A percentile compares a stretch with the other conserved stretches of the same genome.
These are phyloP conservation scores for Corythoichthys intestinalis DNA, from an alignment of 2,113 vertebrate genomes.

Conservation along the genomic window DNA sequence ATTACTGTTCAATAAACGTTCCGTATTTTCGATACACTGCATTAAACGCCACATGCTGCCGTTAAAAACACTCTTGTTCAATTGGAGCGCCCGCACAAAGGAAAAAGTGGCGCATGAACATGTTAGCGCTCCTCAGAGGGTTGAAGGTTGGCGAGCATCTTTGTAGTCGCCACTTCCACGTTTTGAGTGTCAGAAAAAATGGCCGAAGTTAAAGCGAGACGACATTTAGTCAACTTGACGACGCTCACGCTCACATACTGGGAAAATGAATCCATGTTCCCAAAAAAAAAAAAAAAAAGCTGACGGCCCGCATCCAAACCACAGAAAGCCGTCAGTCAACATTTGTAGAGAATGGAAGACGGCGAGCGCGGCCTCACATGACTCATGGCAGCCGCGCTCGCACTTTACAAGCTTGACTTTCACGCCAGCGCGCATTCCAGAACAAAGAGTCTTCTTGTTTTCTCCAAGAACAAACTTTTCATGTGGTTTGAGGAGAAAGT, in stretches of 20 bases:
- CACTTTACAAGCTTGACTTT: constrained; percentile 37
- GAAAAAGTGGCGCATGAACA: constrained; percentile 47
- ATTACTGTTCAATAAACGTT: too few species aligned
- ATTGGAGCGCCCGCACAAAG: constrained; percentile 41
- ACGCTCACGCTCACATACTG: constrained; percentile 3
- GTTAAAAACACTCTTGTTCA: neutral
- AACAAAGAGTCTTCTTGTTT: constrained; percentile 34
- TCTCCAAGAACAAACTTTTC: constrained; percentile 20
- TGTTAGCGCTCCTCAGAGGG: constrained; percentile 52
- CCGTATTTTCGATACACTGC: too few species aligned
- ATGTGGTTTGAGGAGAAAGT: constrained; percentile 31
- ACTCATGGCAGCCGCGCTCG: constrained; percentile 46
- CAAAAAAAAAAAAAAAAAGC: neutral
- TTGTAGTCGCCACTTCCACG: constrained; percentile 34
- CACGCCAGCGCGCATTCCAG: constrained; percentile 45
- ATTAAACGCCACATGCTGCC: too few species aligned
- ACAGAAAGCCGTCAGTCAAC: constrained; percentile 40
- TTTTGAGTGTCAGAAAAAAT: constrained; percentile 31
- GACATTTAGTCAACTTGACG: constrained; percentile 42
- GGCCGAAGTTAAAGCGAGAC: constrained; percentile 45
- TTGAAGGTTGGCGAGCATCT: constrained; percentile 55
- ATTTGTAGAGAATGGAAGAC: constrained; percentile 48
- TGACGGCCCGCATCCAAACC: constrained; percentile 29
- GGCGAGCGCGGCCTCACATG: constrained; percentile 35
- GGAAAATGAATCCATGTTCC: neutral